These are phyloP conservation scores for Capromys pilorides DNA, from an alignment of 2,797 vertebrate species.

Conservation along the genomic window DNA sequence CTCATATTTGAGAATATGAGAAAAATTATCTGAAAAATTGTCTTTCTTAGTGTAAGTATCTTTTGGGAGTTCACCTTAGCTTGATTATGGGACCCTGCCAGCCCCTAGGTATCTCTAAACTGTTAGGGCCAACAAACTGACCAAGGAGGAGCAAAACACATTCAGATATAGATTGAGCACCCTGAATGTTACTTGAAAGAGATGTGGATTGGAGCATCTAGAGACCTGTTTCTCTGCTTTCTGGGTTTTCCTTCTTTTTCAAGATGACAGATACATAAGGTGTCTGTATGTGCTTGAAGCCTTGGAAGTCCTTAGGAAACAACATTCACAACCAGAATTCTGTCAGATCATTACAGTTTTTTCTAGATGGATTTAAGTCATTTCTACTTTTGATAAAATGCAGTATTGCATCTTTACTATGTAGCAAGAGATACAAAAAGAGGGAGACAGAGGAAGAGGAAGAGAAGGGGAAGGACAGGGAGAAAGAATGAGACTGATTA, in stretches of 20 bases:
- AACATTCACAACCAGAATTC: not conserved
- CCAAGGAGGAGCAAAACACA: not conserved
- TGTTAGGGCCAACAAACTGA: not conserved
- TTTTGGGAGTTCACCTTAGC: constrained; percentile 24
- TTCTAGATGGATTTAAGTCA: constrained; percentile 16
- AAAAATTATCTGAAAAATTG: not conserved
- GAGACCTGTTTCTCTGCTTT: not conserved
- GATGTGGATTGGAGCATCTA: not conserved
- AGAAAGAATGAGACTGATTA: not conserved
- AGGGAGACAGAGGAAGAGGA: not conserved
- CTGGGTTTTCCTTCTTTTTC: not conserved
- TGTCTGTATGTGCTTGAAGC: constrained; percentile 24
- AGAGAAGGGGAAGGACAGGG: not conserved
- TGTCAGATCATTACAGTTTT: not conserved
- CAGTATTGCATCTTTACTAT: not conserved
- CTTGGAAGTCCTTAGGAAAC: constrained; percentile 3
- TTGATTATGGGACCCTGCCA: not conserved
- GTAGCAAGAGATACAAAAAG: not conserved
- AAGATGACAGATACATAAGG: not conserved
- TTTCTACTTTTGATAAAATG: constrained; percentile 33
- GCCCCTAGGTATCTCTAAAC: not conserved
- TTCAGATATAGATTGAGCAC: not conserved
- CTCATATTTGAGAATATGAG: no score
- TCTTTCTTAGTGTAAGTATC: not conserved
- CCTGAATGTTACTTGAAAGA: not conserved